Percentiles rank a stretch among this genome's conserved stretches.
phyloP scores from a whole-genome alignment of 2,113 vertebrate genomes.

The Leptosomus discolor region DNA sequence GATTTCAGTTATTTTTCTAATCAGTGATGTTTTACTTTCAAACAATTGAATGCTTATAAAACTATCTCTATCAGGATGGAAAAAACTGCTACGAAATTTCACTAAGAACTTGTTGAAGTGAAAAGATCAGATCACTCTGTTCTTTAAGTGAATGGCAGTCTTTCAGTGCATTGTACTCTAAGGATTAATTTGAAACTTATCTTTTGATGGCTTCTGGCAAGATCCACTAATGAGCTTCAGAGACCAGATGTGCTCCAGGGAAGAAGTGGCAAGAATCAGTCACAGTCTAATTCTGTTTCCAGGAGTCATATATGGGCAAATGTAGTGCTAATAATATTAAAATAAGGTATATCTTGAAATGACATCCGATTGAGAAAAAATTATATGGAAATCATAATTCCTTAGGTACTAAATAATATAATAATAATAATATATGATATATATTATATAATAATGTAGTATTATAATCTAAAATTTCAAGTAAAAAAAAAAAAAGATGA shows the following conservation, averaged over 20 bases:
- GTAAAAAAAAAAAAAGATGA: not conserved
- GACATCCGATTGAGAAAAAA: not conserved
- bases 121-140: not conserved
- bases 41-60: not conserved
- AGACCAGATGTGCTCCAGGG: not conserved
- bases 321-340: not conserved
- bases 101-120: not conserved
- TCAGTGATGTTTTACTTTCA: not conserved
- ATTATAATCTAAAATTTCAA: not conserved
- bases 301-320: not conserved
- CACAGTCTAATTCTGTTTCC: not conserved
- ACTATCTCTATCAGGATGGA: not conserved
- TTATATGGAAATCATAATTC: not conserved
- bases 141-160: not conserved
- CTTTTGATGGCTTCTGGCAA: not conserved
- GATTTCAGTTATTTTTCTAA: not conserved
- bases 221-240: not conserved
- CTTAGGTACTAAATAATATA: not conserved
- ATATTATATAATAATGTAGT: no score
- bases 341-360: not conserved
- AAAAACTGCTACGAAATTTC: not conserved
- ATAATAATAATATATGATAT: no score
- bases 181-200: not conserved
- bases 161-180: not conserved
- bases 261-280: not conserved